Percentiles rank a stretch among this genome's conserved stretches.
phyloP scores from a whole-genome alignment of 2,888 invertebrate species.

The Dicranocentrus wangi region DNA sequence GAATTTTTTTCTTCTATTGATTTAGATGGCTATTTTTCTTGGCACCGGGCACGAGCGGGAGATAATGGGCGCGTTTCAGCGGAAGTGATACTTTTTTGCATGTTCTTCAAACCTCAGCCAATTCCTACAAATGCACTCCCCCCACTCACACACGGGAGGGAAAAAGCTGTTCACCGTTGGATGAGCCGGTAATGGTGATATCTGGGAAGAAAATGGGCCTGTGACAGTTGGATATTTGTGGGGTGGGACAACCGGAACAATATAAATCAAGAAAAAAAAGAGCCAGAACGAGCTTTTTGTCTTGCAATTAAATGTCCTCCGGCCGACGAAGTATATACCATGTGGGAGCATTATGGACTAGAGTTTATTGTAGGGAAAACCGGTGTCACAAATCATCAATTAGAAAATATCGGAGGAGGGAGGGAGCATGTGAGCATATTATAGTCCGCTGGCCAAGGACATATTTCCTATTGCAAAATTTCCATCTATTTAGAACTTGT shows the following conservation, averaged over 20 bases:
- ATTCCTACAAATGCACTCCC: not conserved
- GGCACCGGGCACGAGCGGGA: not conserved
- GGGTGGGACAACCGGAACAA: conserved; percentile 9
- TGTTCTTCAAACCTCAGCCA: not conserved
- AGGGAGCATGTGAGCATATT: not conserved
- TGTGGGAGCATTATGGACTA: too few relatives aligned
- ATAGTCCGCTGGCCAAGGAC: not conserved
- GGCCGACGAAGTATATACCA: not conserved
- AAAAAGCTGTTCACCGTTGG: too few relatives aligned
- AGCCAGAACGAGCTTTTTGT: not conserved
- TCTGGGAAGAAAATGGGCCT: not conserved
- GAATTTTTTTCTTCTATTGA: not conserved
- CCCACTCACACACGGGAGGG: too few relatives aligned
- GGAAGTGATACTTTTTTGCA: conserved; percentile 29
- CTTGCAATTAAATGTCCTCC: not conserved
- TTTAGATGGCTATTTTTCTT: conserved; percentile 26
- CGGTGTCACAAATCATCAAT: too few relatives aligned
- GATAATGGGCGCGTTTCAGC: not conserved
- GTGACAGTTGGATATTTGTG: conserved; percentile 20
- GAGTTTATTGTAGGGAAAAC: too few relatives aligned
- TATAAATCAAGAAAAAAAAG: conserved; percentile 2
- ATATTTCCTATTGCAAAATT: not conserved
- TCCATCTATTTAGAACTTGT: not conserved
- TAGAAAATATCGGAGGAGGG: too few relatives aligned
- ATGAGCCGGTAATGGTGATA: not conserved